Base-by-base conservation (phyloP, 1,140 invertebrate species). In the Drosophila seguyi region DNA sequence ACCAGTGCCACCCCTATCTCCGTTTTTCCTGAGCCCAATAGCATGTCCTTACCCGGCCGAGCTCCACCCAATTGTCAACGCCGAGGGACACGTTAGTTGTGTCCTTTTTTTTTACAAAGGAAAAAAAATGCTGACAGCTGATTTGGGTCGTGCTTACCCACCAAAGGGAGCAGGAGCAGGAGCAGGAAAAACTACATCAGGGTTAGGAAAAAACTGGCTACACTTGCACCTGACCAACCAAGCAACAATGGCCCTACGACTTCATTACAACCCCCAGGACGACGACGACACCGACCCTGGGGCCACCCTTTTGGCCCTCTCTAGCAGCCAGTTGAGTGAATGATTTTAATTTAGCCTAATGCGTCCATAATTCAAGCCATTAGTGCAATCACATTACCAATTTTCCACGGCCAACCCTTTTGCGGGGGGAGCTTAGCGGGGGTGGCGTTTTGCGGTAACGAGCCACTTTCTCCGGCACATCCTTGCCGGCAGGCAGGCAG, bases 281-380 rank as follows among this genome's bases (percentile, higher is more conserved):
- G 18, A 65, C 47, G 36, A 42, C 22, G 41, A 42, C 18, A n/a
- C n/a, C 8, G n/a, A n/a, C n/a, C n/a, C n/a, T n/a, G n/a, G n/a
- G n/a, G 4, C 27, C 18, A 42, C 16, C 16, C 56, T 7, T 14
- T 18, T 13, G 18, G 5, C 20, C 5, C 41, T 8, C 44, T 14
- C 27, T n/a, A n/a, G 6, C 44, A 53, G 56, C 50, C 75, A 63
- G 41, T 69, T 50, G 55, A 76, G 80, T 86, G 79, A 71, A 86
- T 67, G 82, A 90, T 91, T 91, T 91, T 91, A 91, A 91, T 91
- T 91, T 86, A 87, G 85, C 75, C 85, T 91, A 91, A 91, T 91
- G 90, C 90, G 90, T 91, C 79, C 81, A 91, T 91, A 91, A 91
- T 91, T 91, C 90, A 73, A 77, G 69, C 90, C 90, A 91, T 90